phyloP scores from a whole-genome alignment of 2,888 invertebrate species.

The Conchocele bisecta region DNA sequence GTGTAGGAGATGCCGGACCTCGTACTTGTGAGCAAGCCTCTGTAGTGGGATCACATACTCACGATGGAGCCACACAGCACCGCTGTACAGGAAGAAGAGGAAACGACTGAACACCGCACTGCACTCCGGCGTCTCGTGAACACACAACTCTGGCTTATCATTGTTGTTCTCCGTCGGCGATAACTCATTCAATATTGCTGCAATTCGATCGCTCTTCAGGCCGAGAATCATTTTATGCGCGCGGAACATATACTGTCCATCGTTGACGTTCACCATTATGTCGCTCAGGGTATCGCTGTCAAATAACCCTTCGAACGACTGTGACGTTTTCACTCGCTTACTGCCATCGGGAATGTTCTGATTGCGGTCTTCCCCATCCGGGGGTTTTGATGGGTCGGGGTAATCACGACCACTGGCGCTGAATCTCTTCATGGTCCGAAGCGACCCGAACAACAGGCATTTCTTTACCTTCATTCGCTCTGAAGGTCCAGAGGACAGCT shows the following conservation, averaged over 20 bases:
- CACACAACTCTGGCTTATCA: conserved; percentile 65
- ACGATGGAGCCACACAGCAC: conserved; percentile 78
- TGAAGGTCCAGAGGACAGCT: no score
- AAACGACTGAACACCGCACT: conserved; percentile 78
- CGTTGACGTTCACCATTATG: conserved; percentile 71
- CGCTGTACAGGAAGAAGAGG: conserved; percentile 80
- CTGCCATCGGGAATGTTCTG: conserved; percentile 60
- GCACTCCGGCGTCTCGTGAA: conserved; percentile 76
- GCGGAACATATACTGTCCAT: conserved; percentile 72
- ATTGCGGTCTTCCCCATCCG: conserved; percentile 62
- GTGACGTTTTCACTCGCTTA: conserved; percentile 75
- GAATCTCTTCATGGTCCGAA: conserved; percentile 72
- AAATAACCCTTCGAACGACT: conserved; percentile 76
- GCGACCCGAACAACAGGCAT: conserved; percentile 48
- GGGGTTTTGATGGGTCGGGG: conserved; percentile 74
- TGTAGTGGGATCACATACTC: conserved; percentile 79
- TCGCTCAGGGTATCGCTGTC: conserved; percentile 76
- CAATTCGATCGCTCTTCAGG: conserved; percentile 74
- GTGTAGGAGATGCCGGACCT: conserved; percentile 71
- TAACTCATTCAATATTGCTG: conserved; percentile 69
- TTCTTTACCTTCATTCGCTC: conserved; percentile 60
- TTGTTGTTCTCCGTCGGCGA: conserved; percentile 44
- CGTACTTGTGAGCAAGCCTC: conserved; percentile 79
- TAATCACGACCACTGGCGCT: conserved; percentile 67
- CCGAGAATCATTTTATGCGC: conserved; percentile 77